These are phyloP conservation scores for Neotoxoptera formosana DNA, from an alignment of 1,140 invertebrate species.

Conservation along the genomic window DNA sequence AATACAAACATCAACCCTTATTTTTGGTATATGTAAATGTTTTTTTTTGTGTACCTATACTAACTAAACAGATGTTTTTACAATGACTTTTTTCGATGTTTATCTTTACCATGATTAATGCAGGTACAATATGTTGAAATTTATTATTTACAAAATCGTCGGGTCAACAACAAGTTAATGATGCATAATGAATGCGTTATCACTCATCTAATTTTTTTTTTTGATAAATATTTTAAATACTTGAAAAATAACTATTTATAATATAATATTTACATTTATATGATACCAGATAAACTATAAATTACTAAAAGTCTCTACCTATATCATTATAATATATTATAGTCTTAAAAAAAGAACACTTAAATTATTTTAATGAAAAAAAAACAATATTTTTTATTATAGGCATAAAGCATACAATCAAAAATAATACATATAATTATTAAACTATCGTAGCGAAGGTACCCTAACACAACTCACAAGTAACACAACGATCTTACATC, in stretches of 20 bases:
- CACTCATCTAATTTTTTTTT: neutral
- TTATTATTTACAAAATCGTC: slow-evolving; percentile 40
- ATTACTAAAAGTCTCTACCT: neutral
- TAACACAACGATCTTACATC: neutral
- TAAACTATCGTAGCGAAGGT: neutral
- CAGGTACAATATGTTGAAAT: slow-evolving; percentile 17
- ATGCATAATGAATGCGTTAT: slow-evolving; percentile 19
- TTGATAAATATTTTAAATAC: neutral
- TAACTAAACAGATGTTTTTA: slow-evolving; percentile 34
- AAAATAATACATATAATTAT: neutral
- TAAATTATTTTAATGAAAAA: neutral
- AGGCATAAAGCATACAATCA: neutral
- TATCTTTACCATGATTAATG: slow-evolving; percentile 21
- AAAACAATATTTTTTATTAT: neutral
- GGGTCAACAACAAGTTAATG: neutral
- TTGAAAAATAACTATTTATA: too few species aligned
- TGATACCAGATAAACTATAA: neutral
- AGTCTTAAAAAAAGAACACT: neutral
- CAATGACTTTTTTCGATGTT: neutral
- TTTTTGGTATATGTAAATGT: neutral
- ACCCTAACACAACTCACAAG: neutral
- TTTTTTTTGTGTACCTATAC: neutral
- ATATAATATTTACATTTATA: too few species aligned
- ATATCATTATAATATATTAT: too few species aligned
- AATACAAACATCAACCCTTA: neutral